Evolutionary conservation across 2,888 invertebrate genomes (phyloP).

Genomic region (Prosapia bicincta): DNA sequence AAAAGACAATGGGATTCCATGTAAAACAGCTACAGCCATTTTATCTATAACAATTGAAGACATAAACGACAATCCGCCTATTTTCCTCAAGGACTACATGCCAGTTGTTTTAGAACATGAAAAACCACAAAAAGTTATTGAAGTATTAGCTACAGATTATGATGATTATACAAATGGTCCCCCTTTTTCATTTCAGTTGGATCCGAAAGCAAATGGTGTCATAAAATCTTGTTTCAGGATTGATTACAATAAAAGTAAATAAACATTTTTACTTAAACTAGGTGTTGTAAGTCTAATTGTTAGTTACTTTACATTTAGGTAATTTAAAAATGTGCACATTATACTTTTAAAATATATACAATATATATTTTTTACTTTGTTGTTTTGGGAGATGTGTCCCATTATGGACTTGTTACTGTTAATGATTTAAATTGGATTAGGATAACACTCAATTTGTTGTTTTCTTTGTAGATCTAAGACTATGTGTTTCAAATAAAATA

Average conservation of each 20-base stretch:
- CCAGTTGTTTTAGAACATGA: slow-evolving; percentile 91
- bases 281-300: background rate
- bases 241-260: slow-evolving; percentile 89
- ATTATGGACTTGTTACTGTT: too few species aligned
- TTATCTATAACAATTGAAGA: slow-evolving; percentile 91
- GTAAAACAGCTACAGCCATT: slow-evolving; percentile 89
- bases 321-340: background rate
- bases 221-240: slow-evolving; percentile 92
- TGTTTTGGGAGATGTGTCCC: too few species aligned
- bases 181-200: slow-evolving; percentile 91
- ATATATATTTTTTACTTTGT: too few species aligned
- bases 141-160: slow-evolving; percentile 88
- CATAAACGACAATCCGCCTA: slow-evolving; percentile 91
- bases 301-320: background rate
- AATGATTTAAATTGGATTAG: too few species aligned
- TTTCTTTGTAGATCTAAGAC: too few species aligned
- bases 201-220: slow-evolving; percentile 85
- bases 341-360: too few species aligned
- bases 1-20: slow-evolving; percentile 88
- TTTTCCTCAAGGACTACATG: slow-evolving; percentile 85
- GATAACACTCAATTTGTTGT: too few species aligned
- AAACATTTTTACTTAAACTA: background rate
- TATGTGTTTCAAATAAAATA: too few species aligned
- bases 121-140: slow-evolving; percentile 84
- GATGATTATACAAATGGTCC: slow-evolving; percentile 93